phyloP scores from a whole-genome alignment of 2,797 vertebrate genomes.

The Enteromius paludinosus region DNA sequence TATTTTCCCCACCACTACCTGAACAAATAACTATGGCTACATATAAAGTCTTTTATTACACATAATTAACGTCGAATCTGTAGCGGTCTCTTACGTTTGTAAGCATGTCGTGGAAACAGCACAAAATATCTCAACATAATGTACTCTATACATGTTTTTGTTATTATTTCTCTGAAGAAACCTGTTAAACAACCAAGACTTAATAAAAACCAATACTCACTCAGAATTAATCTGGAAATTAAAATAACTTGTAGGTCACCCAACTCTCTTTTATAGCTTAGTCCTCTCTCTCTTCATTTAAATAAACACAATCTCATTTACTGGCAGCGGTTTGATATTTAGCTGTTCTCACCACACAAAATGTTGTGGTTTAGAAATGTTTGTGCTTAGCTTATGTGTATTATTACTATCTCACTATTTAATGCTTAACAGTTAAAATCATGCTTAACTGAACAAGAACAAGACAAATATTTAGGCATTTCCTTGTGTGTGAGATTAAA shows the following conservation, averaged over 20 bases:
- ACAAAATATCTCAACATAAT: background rate
- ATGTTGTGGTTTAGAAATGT: background rate
- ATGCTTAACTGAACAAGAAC: background rate
- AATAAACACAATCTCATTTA: background rate
- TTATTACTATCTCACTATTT: background rate
- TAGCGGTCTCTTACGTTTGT: too few species aligned
- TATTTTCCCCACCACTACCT: too few species aligned
- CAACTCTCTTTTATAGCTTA: background rate
- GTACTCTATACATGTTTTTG: background rate
- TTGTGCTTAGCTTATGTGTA: background rate
- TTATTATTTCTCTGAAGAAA: background rate
- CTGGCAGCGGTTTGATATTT: background rate
- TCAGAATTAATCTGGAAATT: background rate
- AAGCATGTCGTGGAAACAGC: background rate
- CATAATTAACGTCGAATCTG: too few species aligned
- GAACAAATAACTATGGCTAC: too few species aligned
- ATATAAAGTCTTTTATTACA: too few species aligned
- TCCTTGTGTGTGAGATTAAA: background rate
- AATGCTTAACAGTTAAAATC: background rate
- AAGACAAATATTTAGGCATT: background rate
- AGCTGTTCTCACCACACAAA: background rate
- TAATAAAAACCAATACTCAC: background rate
- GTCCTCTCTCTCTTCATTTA: background rate
- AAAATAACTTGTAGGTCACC: background rate
- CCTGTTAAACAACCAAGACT: background rate